Conservation (phyloP, 2,888 invertebrate genomes). For the Seira ritae region DNA sequence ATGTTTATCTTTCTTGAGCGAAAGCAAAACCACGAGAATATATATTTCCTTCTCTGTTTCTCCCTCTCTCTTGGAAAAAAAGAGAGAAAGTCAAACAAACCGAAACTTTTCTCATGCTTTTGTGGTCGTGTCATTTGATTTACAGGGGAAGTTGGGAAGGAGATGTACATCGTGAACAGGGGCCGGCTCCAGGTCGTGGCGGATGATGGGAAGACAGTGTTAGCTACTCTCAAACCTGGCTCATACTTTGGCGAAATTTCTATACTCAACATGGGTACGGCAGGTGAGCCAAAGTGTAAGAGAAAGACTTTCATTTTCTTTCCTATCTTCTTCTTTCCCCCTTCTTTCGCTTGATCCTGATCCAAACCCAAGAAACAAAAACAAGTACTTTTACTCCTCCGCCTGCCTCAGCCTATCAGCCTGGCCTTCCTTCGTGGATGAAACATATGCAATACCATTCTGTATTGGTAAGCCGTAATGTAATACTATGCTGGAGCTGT, state of each 20-base stretch:
- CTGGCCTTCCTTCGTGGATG: too few species aligned
- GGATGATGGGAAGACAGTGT: constrained; percentile 95
- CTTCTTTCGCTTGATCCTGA: not conserved
- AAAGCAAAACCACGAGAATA: not conserved
- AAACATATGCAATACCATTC: too few species aligned
- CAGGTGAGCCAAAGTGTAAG: constrained; percentile 80
- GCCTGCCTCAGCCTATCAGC: not conserved
- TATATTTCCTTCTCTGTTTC: not conserved
- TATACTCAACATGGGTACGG: constrained; percentile 99
- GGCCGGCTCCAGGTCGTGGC: constrained; percentile 96
- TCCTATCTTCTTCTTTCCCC: constrained; percentile 2
- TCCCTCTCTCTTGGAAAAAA: too few species aligned
- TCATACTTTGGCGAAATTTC: constrained; percentile 99
- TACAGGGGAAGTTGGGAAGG: constrained; percentile 98
- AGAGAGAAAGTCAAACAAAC: not conserved
- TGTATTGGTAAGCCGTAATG: too few species aligned
- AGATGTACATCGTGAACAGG: constrained; percentile 99
- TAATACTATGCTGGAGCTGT: too few species aligned
- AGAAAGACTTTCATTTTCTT: constrained; percentile 46
- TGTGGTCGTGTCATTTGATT: too few species aligned
- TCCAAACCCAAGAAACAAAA: not conserved
- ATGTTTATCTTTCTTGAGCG: not conserved
- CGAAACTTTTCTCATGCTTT: constrained; percentile 24
- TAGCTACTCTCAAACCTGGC: constrained; percentile 98
- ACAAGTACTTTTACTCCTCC: not conserved